These are phyloP conservation scores for Lipotes vexillifer DNA, from an alignment of 2,113 vertebrate species.

Conservation along the genomic window DNA sequence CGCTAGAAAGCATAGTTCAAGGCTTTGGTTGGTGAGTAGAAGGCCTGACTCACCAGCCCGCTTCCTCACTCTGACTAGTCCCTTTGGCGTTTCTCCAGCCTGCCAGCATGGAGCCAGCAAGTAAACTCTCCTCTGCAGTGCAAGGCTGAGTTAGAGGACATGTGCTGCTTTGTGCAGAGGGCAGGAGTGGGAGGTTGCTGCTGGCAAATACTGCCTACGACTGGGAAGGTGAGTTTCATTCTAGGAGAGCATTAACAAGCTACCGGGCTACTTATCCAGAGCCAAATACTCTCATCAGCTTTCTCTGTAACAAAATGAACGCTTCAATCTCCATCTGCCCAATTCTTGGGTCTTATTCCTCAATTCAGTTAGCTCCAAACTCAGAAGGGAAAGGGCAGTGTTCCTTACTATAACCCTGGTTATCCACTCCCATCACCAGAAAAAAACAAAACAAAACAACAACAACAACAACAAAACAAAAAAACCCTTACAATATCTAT, in stretches of 20 bases:
- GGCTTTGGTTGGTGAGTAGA: neutral
- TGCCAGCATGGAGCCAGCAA: neutral
- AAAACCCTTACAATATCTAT: neutral
- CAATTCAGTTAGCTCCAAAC: neutral
- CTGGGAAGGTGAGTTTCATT: neutral
- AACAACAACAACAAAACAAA: neutral
- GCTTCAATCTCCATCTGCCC: neutral
- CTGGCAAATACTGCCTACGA: neutral
- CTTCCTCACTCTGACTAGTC: neutral
- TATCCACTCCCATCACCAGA: neutral
- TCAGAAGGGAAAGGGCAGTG: neutral
- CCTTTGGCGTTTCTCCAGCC: neutral
- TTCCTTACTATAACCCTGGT: neutral
- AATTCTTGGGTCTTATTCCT: neutral
- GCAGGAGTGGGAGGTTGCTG: too few relatives aligned
- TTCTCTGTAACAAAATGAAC: neutral
- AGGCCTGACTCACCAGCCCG: neutral
- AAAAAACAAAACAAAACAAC: too few relatives aligned
- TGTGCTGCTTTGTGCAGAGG: neutral
- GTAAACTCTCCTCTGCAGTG: too few relatives aligned
- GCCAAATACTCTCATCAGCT: neutral
- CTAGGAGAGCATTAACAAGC: neutral
- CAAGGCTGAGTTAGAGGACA: neutral
- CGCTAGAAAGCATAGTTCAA: neutral
- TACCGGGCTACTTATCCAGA: neutral